These are phyloP conservation scores for Bicyclus anynana DNA, from an alignment of 1,140 invertebrate genomes.

Conservation along the genomic window DNA sequence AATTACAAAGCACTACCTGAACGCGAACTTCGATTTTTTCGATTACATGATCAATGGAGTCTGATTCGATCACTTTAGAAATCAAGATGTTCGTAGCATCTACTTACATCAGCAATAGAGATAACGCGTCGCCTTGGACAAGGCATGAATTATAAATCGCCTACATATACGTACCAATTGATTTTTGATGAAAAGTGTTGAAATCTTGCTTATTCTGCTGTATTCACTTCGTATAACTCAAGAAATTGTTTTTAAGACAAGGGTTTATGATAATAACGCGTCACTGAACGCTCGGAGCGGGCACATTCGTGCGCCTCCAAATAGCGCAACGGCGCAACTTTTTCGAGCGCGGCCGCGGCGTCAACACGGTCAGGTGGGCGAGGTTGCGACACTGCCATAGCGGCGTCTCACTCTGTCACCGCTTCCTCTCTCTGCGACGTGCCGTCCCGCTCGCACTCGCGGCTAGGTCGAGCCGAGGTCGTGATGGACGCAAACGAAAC, in stretches of 20 bases:
- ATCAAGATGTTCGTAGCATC: constrained; percentile 30
- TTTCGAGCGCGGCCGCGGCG: constrained; percentile 72
- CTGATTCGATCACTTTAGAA: neutral
- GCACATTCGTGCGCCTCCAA: constrained; percentile 72
- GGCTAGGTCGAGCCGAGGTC: constrained; percentile 26
- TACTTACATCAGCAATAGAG: constrained; percentile 42
- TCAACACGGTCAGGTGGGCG: constrained; percentile 76
- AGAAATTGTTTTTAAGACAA: constrained; percentile 53
- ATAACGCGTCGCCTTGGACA: constrained; percentile 39
- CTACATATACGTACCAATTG: constrained; percentile 48
- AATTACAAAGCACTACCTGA: constrained; percentile 32
- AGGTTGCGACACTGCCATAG: constrained; percentile 73
- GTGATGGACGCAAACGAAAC: constrained; percentile 46
- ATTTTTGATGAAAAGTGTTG: constrained; percentile 23
- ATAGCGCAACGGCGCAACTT: constrained; percentile 75
- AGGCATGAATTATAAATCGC: constrained; percentile 32
- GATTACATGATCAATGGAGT: neutral
- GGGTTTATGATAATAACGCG: constrained; percentile 62
- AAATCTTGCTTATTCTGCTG: constrained; percentile 34
- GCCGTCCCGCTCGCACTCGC: constrained; percentile 54
- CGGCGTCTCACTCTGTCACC: constrained; percentile 44
- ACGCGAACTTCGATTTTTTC: neutral
- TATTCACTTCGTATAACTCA: constrained; percentile 34
- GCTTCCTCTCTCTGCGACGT: constrained; percentile 30
- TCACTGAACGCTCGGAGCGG: constrained; percentile 56